phyloP scores from a whole-genome alignment of 2,113 vertebrate genomes.

The Chinchilla lanigera region DNA sequence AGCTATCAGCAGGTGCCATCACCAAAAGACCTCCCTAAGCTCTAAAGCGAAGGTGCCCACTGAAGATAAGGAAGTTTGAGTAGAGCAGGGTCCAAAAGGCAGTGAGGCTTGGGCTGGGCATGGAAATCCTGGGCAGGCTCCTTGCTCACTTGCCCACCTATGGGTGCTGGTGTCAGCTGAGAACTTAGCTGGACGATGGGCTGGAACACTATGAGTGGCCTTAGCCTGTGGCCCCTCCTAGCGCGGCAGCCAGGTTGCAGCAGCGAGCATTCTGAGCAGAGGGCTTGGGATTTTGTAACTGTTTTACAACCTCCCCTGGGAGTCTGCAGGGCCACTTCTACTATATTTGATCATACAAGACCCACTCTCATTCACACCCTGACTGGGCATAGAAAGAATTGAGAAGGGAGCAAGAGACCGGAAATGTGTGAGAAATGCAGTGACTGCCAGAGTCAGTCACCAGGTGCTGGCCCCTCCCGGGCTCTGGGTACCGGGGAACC shows the following conservation, averaged over 20 bases:
- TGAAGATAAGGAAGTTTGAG: no score
- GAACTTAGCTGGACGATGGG: not conserved
- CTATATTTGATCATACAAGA: not conserved
- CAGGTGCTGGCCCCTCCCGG: not conserved
- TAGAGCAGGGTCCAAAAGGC: no score
- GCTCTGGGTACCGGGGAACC: not conserved
- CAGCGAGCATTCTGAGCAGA: not conserved
- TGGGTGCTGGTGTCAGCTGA: not conserved
- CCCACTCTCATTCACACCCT: not conserved
- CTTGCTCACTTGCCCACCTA: not conserved
- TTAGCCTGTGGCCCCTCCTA: not conserved
- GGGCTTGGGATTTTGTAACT: no score
- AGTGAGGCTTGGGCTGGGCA: no score
- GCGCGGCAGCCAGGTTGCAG: no score
- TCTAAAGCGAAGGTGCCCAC: not conserved
- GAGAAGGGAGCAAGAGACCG: not conserved
- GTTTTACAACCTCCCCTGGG: not conserved
- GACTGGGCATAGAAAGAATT: not conserved
- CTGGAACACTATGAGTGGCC: not conserved
- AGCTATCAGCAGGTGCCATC: not conserved
- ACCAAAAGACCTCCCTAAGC: not conserved
- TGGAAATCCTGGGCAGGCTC: not conserved
- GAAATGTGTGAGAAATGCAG: not conserved
- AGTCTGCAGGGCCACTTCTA: not conserved
- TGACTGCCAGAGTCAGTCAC: not conserved